Percentiles rank a stretch among this genome's conserved stretches.
These are phyloP conservation scores for Nezara viridula DNA, from an alignment of 2,888 invertebrate genomes.

Conservation along the genomic window DNA sequence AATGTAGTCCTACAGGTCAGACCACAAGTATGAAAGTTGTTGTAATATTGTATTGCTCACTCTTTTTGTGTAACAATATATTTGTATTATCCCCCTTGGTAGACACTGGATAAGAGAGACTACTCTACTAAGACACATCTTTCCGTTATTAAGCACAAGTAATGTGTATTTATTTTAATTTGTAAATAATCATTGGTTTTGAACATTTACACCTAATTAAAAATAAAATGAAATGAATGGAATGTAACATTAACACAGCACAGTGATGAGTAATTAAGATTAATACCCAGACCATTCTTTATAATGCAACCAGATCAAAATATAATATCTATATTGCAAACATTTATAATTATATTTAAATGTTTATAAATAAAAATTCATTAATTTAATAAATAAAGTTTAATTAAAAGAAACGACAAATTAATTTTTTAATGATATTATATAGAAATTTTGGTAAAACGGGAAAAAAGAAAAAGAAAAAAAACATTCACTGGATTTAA, in stretches of 20 bases:
- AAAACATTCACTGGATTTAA: not conserved
- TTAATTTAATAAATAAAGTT: not conserved
- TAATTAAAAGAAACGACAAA: not conserved
- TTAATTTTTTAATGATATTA: not conserved
- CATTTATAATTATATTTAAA: not conserved
- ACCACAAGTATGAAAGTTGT: too few species aligned
- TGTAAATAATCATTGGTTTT: not conserved
- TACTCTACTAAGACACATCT: not conserved
- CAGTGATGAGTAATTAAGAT: not conserved
- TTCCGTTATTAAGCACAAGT: not conserved
- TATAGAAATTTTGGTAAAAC: too few species aligned
- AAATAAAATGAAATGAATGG: not conserved
- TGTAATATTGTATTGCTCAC: too few species aligned
- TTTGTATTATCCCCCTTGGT: not conserved
- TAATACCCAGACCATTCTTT: not conserved
- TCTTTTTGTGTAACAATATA: not conserved
- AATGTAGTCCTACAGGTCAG: too few species aligned
- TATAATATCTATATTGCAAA: not conserved
- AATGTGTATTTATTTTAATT: not conserved
- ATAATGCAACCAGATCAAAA: not conserved
- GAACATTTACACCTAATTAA: not conserved
- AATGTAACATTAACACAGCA: not conserved
- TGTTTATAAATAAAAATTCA: not conserved
- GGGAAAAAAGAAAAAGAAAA: not conserved
- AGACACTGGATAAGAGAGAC: not conserved